Percentiles rank a stretch among this genome's conserved stretches.
phyloP scores from a whole-genome alignment of 2,797 vertebrate species.

The Poecile montanus region DNA sequence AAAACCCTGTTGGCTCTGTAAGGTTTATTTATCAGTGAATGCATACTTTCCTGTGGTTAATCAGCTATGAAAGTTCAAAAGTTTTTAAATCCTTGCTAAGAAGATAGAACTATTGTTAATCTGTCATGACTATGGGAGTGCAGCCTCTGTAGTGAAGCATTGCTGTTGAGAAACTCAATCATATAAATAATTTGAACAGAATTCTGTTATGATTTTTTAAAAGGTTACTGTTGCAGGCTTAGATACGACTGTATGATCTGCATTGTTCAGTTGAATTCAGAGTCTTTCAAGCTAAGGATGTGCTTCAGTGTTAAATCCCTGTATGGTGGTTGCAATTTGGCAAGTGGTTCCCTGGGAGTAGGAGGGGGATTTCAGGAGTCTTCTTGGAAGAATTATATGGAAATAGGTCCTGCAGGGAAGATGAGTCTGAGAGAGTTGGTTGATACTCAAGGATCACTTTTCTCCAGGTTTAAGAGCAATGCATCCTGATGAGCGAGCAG shows the following conservation, averaged over 20 bases:
- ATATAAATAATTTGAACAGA: background rate
- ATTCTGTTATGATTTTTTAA: background rate
- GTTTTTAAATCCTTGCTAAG: background rate
- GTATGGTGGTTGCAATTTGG: background rate
- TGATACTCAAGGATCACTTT: background rate
- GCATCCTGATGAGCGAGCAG: background rate
- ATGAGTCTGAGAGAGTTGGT: background rate
- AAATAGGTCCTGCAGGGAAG: background rate
- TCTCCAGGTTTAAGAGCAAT: background rate
- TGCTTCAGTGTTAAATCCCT: background rate
- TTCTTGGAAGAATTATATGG: background rate
- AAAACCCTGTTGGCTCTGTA: fast-evolving
- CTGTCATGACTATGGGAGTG: background rate
- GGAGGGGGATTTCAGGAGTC: background rate
- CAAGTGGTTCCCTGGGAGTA: background rate
- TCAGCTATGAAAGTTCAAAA: background rate
- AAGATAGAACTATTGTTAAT: background rate
- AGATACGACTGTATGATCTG: background rate
- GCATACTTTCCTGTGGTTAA: background rate
- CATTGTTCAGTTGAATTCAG: background rate
- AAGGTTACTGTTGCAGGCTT: background rate
- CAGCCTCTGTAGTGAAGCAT: background rate
- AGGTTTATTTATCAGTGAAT: background rate
- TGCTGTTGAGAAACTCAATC: background rate
- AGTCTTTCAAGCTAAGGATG: background rate